A percentile compares a stretch with the other conserved stretches of the same genome.
These are phyloP conservation scores for Poecilobothrus nobilitatus DNA, from an alignment of 2,888 invertebrate species.

Conservation along the genomic window DNA sequence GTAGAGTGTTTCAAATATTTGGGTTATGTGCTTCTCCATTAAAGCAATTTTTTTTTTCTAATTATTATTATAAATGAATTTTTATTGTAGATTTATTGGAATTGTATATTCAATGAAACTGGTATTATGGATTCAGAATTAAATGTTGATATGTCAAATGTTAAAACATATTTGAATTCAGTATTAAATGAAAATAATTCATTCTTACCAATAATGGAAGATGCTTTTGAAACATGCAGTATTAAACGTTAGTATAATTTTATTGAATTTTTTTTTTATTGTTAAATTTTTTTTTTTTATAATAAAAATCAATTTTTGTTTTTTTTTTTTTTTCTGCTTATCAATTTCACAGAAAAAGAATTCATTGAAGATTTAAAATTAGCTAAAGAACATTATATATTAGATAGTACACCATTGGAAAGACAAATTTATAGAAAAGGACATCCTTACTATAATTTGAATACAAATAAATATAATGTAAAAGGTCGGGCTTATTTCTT, in stretches of 20 bases:
- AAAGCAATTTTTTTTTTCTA: no score
- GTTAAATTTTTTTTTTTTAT: not conserved
- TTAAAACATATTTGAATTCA: not conserved
- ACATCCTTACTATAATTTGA: not conserved
- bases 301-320: not conserved
- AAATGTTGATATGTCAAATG: not conserved
- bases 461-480: not conserved
- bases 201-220: not conserved
- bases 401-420: constrained; percentile 3
- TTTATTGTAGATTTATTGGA: not conserved
- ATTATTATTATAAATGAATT: no score
- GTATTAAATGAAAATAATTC: not conserved
- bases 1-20: no score
- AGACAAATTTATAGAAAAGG: not conserved
- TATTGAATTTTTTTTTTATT: not conserved
- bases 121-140: not conserved
- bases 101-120: constrained; percentile 3
- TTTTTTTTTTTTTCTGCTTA: no score
- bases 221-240: not conserved
- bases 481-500: not conserved
- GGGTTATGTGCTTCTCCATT: no score
- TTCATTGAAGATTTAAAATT: not conserved
- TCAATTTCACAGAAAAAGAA: not conserved
- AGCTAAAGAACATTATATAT: constrained; percentile 4
- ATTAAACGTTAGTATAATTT: not conserved